Evolutionary conservation across 2,113 vertebrate genomes (phyloP).

Genomic region (Morphnarchus princeps): DNA sequence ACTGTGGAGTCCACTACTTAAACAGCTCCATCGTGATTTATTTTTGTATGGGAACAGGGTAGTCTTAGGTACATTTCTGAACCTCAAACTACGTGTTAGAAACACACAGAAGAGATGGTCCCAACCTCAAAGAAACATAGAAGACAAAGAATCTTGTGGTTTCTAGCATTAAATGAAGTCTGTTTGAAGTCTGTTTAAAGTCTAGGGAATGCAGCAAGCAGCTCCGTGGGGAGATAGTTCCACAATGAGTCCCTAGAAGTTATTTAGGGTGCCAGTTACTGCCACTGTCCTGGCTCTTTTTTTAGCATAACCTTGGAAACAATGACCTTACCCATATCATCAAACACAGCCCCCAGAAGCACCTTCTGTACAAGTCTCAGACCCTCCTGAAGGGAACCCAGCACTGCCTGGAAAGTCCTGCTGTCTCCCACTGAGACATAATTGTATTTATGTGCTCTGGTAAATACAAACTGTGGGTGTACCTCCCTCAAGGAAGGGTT

Average conservation of each 20-base stretch:
- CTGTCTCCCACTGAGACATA: not conserved
- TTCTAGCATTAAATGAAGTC: not conserved
- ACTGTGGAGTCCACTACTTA: not conserved
- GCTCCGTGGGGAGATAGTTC: not conserved
- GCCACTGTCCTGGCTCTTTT: not conserved
- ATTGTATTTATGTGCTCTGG: not conserved
- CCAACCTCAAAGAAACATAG: not conserved
- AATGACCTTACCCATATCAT: not conserved
- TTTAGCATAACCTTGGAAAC: not conserved
- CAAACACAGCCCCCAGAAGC: not conserved
- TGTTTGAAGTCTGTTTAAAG: not conserved
- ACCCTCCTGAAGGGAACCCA: not conserved
- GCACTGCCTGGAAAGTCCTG: not conserved
- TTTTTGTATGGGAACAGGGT: not conserved
- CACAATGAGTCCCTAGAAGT: not conserved
- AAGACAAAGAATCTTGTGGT: not conserved
- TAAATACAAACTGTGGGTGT: not conserved
- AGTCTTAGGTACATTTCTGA: not conserved
- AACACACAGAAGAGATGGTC: not conserved
- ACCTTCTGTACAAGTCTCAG: not conserved
- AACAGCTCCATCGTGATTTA: not conserved
- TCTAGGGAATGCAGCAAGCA: not conserved
- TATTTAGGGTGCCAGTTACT: not conserved
- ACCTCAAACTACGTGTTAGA: not conserved
- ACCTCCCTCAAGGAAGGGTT: not conserved